Base-by-base conservation (phyloP, 2,888 invertebrate species). In the Eupithecia subfuscata region DNA sequence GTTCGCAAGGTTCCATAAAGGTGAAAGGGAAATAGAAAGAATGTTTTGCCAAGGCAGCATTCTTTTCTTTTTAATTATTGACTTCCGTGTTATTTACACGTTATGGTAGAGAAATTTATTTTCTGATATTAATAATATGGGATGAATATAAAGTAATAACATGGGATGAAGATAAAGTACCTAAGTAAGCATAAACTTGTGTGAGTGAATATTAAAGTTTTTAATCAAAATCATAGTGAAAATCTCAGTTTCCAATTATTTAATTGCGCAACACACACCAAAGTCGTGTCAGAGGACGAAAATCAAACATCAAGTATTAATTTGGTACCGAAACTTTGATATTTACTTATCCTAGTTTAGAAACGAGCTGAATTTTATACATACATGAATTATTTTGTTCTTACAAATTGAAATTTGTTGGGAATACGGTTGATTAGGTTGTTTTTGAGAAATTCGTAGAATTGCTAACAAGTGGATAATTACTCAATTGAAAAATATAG, bases 241-340 rank as follows among this genome's bases (percentile, higher is more conserved):
- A 68, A 45, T 25, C 14, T 71, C 70, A 12, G 48, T 37, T 60
- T 60, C 37, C 60, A 73, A 63, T 63, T 34, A 70, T 48, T 68
- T 60, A 43, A 73, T 40, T 73, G 52, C n/a, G 52, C 30, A 64
- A n/a, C 30, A 69, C 40, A 69, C 65, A 60, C 45, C 43, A 63
- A 72, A 75, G 45, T 63, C 69, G 25, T 60, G 43, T 70, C 71
- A 8, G 67, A 67, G 56, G 65, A 67, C 45, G 45, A 60, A 75
- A 70, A 65, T 70, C 68, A 73, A 76, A 76, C 63, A 73, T 71
- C 48, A 40, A 69, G 68, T 73, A 73, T 70, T 73, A 76, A 76
- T 73, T 76, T 70, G 48, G 56, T 70, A 60, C 67, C 4, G 22
- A 69, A 71, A 56, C 70, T 70, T 67, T 45, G 37, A 11, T 8